Conservation (phyloP, 2,113 vertebrate genomes). For the Cynocephalus volans region DNA sequence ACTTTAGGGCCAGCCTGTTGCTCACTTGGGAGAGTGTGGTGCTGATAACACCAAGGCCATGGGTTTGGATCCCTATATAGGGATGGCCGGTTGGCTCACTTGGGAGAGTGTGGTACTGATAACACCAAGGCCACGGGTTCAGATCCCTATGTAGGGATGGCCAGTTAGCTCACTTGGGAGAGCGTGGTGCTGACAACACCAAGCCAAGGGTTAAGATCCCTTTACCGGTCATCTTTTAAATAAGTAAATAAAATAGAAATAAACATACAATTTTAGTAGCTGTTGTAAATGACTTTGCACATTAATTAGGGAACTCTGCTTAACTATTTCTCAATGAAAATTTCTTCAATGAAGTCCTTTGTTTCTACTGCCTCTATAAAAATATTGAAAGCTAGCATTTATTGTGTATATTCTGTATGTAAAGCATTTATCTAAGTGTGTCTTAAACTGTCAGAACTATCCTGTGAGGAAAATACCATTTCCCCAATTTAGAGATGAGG, state of each 20-base stretch:
- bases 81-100: no score
- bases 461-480: not conserved
- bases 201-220: no score
- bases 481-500: not conserved
- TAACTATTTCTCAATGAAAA: constrained; percentile 29
- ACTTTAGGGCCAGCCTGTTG: not conserved
- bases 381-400: not conserved
- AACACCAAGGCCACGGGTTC: no score
- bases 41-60: no score
- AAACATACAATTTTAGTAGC: constrained; percentile 1
- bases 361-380: constrained; percentile 1
- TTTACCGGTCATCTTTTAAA: no score
- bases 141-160: no score
- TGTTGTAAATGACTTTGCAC: not conserved
- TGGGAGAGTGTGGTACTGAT: no score
- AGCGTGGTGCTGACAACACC: no score
- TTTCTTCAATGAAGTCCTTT: not conserved
- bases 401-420: not conserved
- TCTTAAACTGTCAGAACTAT: not conserved
- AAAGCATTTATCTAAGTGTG: constrained; percentile 15
- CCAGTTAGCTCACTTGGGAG: no score
- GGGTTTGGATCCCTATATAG: no score
- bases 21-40: no score
- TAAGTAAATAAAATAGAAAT: not conserved
- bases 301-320: not conserved